phyloP scores from a whole-genome alignment of 2,888 invertebrate species.

The Catocala fraxini region DNA sequence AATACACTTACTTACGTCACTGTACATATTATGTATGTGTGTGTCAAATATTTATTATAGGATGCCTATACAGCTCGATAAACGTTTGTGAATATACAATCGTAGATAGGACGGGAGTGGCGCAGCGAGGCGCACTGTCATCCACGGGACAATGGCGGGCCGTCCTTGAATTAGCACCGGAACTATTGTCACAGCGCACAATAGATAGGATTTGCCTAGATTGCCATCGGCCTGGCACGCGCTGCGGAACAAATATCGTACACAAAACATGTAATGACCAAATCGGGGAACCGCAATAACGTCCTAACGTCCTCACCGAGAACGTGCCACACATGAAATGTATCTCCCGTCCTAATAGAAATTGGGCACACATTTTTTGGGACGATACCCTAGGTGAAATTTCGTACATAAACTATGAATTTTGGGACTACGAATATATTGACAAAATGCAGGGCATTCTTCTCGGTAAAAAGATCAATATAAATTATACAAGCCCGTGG shows the following conservation, averaged over 20 bases:
- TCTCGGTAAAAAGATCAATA: neutral
- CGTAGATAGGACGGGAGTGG: slow-evolving; percentile 51
- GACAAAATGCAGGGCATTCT: neutral
- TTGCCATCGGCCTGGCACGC: slow-evolving; percentile 69
- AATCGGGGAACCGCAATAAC: slow-evolving; percentile 32
- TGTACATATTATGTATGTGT: slow-evolving; percentile 26
- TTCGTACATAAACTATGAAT: slow-evolving; percentile 7
- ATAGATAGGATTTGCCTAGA: slow-evolving; percentile 80
- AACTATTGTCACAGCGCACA: slow-evolving; percentile 80
- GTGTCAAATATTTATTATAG: slow-evolving; percentile 42
- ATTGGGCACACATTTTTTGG: slow-evolving; percentile 12
- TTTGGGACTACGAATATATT: neutral
- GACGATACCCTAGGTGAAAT: slow-evolving; percentile 11
- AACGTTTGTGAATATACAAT: slow-evolving; percentile 47
- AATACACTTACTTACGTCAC: slow-evolving; percentile 28
- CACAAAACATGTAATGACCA: slow-evolving; percentile 55
- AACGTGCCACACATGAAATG: slow-evolving; percentile 15
- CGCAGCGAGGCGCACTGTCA: slow-evolving; percentile 54
- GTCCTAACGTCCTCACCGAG: slow-evolving; percentile 21
- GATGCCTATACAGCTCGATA: slow-evolving; percentile 44
- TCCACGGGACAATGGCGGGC: slow-evolving; percentile 70
- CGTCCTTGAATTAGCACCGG: slow-evolving; percentile 84
- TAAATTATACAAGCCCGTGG: slow-evolving; percentile 11
- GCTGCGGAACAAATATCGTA: slow-evolving; percentile 63
- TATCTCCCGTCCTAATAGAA: slow-evolving; percentile 12